These are phyloP conservation scores for Eulemur rufifrons DNA, from an alignment of 2,113 vertebrate species.

Conservation along the genomic window DNA sequence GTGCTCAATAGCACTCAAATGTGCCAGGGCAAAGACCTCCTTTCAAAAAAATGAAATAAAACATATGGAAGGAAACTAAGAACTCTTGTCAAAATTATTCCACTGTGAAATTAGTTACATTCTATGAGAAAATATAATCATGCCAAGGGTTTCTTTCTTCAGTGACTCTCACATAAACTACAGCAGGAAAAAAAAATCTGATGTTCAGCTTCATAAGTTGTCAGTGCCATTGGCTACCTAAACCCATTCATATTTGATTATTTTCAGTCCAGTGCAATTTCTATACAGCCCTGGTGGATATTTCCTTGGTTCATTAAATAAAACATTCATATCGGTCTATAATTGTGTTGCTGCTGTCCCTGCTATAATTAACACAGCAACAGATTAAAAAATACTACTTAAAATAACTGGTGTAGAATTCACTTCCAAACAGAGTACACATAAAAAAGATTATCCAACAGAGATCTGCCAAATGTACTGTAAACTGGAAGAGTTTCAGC, in stretches of 20 bases:
- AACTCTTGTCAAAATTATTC: conserved; percentile 71
- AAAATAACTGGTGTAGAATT: conserved; percentile 65
- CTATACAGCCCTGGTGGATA: conserved; percentile 56
- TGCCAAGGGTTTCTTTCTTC: conserved; percentile 66
- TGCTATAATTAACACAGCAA: conserved; percentile 65
- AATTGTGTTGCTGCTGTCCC: neutral
- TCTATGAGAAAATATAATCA: conserved; percentile 74
- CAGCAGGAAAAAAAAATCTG: neutral
- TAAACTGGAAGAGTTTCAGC: conserved; percentile 56
- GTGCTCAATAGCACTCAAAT: conserved; percentile 57
- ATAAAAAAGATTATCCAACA: conserved; percentile 47
- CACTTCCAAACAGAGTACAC: conserved; percentile 66
- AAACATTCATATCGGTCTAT: conserved; percentile 47
- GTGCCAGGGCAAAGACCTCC: conserved; percentile 50
- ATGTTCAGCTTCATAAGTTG: conserved; percentile 62
- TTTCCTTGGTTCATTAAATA: conserved; percentile 71
- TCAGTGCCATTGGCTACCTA: conserved; percentile 64
- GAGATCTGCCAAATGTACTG: conserved; percentile 48
- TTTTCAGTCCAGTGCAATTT: conserved; percentile 62
- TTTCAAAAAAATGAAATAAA: conserved; percentile 68
- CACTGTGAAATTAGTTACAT: conserved; percentile 79
- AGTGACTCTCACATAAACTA: conserved; percentile 71
- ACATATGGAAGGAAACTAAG: conserved; percentile 66
- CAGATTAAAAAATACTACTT: conserved; percentile 67
- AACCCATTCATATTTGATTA: conserved; percentile 66